A percentile compares a stretch with the other conserved stretches of the same genome.
These are phyloP conservation scores for Channallabes apus DNA, from an alignment of 2,797 vertebrate genomes.

Conservation along the genomic window DNA sequence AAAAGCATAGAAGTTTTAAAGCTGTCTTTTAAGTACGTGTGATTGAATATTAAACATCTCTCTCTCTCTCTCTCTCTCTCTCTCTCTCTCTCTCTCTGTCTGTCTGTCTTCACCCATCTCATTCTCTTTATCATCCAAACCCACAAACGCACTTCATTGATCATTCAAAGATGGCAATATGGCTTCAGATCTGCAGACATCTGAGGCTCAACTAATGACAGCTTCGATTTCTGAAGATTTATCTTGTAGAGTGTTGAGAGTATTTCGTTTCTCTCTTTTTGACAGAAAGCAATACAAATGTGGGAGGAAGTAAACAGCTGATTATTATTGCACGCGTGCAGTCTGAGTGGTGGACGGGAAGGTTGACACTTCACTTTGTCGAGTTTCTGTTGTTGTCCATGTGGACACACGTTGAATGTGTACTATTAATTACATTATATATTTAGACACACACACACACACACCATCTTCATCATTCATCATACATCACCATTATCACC, in stretches of 20 bases:
- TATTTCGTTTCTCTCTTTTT: neutral
- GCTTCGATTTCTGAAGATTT: slow-evolving; percentile 30
- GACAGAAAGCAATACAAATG: slow-evolving; percentile 17
- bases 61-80: slow-evolving; percentile 17
- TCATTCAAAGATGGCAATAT: slow-evolving; percentile 16
- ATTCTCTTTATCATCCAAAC: slow-evolving; percentile 11
- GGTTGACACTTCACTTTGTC: neutral
- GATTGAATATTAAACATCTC: neutral
- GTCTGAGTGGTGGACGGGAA: neutral
- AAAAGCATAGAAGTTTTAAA: neutral
- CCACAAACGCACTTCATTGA: slow-evolving; percentile 31
- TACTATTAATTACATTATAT: neutral
- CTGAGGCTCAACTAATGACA: slow-evolving; percentile 20
- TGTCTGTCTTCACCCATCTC: neutral
- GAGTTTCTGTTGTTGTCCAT: neutral
- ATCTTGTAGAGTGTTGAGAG: neutral
- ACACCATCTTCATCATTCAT: neutral
- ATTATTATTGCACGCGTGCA: slow-evolving; percentile 21
- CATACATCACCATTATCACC: neutral
- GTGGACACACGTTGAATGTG: neutral
- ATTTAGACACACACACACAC: neutral
- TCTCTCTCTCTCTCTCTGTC: slow-evolving; percentile 3
- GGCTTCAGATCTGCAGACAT: slow-evolving; percentile 16
- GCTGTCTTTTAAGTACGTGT: no score
- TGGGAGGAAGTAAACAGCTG: slow-evolving; percentile 20